Conservation (phyloP, 2,888 invertebrate genomes). For the Latrodectus hesperus region DNA sequence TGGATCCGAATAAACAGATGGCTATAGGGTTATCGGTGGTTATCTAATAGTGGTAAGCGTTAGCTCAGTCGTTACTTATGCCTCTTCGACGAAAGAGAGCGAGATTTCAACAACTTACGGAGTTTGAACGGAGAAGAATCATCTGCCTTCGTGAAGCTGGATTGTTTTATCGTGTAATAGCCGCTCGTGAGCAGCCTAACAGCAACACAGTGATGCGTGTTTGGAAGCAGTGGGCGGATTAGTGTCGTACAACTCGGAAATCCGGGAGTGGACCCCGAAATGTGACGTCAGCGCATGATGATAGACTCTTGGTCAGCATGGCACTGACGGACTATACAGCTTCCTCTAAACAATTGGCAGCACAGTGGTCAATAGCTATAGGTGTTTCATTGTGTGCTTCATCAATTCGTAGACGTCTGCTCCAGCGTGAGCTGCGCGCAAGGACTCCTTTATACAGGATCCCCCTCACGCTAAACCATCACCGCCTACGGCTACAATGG, state of each 20-base stretch:
- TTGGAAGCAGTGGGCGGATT: slow-evolving; percentile 11
- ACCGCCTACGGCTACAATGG: too few species aligned
- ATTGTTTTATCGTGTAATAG: too few species aligned
- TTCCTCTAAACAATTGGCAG: slow-evolving; percentile 24
- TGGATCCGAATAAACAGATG: neutral
- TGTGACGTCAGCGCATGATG: slow-evolving; percentile 5
- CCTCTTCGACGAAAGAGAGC: too few species aligned
- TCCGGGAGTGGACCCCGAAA: slow-evolving; percentile 17
- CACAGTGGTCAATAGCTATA: slow-evolving; percentile 20
- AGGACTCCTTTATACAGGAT: neutral
- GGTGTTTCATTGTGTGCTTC: slow-evolving; percentile 27
- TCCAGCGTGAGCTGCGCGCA: neutral
- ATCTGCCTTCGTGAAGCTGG: too few species aligned
- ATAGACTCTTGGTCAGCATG: slow-evolving; percentile 1
- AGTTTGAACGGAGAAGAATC: neutral
- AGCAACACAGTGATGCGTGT: slow-evolving; percentile 4
- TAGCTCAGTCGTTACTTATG: neutral
- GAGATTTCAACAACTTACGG: neutral
- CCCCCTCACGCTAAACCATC: neutral
- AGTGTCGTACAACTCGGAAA: slow-evolving; percentile 10
- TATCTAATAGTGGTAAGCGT: neutral
- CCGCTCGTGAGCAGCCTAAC: neutral
- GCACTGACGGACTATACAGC: neutral
- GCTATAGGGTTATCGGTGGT: neutral
- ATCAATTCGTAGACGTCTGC: slow-evolving; percentile 8